Evolutionary conservation across 2,888 invertebrate species (phyloP), one percentile per base, ranked within the genome.

Genomic region (Hypselothyrea guttata): DNA sequence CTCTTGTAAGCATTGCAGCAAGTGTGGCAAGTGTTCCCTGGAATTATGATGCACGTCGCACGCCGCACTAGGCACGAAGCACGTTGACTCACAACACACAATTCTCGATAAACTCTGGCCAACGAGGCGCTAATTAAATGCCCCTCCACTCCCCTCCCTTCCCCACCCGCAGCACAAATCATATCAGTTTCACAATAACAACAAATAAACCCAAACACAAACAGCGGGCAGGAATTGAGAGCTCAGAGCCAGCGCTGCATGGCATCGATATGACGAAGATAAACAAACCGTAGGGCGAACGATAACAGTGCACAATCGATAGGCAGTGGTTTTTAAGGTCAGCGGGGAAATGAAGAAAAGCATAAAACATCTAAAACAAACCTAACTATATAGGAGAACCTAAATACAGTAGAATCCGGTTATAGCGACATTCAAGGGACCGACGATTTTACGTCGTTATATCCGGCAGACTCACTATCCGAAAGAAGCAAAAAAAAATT

Each of bases 21-120:
- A 15, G 18, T 9, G 37, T 18, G 54, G 67, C 61, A 61, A 71
- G 52, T 70, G 48, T 40, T 42, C 30, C 45, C 54, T 48, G 18
- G 34, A 49, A 33, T 48, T 55, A 33, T 54, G 30, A 38, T 30
- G 47, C 65, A 54, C 65, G 35, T 49, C n/a, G n/a, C n/a, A n/a
- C n/a, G n/a, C n/a, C n/a, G n/a, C n/a, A n/a, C n/a, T 45, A 49
- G 35, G 41, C 57, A 58, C 65, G 16, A 57, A 31, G 30, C 48
- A 16, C 16, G 44, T 16, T 69, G 65, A 71, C 33, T 69, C 68
- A 22, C 22, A 22, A 22, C 22, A 7, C 7, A 16, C 4, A 7
- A n/a, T n/a, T n/a, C n/a, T n/a, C n/a, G n/a, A n/a, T n/a, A n/a
- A 11, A n/a, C n/a, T 37, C 37, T 16, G 38, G 30, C 35, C 51